A percentile compares a stretch with the other conserved stretches of the same genome.
phyloP scores from a whole-genome alignment of 2,797 vertebrate species.

The Sebastes trivittatus region DNA sequence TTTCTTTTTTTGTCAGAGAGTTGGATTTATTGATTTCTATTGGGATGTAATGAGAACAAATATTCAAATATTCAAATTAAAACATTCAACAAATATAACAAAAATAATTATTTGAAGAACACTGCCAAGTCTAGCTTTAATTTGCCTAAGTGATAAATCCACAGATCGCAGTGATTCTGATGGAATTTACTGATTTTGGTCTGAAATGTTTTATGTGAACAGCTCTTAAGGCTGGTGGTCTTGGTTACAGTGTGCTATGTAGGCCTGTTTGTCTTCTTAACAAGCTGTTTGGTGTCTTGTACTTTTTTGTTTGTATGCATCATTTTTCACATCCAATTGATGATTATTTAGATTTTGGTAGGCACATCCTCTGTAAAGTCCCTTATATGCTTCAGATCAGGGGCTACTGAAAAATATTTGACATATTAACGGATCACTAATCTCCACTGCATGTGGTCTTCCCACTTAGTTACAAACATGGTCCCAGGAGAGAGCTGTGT shows the following conservation, averaged over 20 bases:
- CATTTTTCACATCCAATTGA: background rate
- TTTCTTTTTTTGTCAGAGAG: too few species aligned
- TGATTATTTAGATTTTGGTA: background rate
- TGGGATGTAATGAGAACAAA: too few species aligned
- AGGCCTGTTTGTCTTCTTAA: background rate
- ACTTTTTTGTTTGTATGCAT: background rate
- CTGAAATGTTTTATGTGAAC: background rate
- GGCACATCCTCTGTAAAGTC: background rate
- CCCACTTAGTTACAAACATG: background rate
- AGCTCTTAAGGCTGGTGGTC: background rate
- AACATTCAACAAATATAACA: too few species aligned
- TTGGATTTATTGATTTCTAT: too few species aligned
- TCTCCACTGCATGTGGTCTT: background rate
- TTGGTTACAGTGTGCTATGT: background rate
- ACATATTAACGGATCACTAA: background rate
- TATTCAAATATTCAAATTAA: too few species aligned
- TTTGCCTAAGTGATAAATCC: too few species aligned
- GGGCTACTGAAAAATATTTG: background rate
- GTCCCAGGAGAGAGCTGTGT: background rate
- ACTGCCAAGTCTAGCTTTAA: too few species aligned
- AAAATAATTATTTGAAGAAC: too few species aligned
- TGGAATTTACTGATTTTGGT: background rate
- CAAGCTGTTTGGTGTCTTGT: background rate
- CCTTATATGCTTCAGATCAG: background rate
- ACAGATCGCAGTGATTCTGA: too few species aligned